Conservation (phyloP, 2,888 invertebrate genomes). For the Limnephilus marmoratus region DNA sequence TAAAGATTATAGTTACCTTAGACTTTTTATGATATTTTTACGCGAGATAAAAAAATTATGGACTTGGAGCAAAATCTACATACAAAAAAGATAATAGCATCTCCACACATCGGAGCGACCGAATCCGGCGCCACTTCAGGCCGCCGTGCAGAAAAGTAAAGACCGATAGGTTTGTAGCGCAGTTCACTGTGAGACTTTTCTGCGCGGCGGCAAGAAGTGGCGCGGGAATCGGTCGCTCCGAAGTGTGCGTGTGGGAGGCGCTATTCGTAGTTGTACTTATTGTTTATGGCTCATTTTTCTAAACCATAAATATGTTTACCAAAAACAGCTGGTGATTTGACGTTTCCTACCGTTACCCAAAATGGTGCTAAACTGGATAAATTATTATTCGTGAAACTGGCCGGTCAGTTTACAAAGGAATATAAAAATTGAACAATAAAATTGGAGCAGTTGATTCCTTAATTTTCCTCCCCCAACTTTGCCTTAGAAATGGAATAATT, state of each 20-base stretch:
- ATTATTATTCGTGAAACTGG: constrained; percentile 8
- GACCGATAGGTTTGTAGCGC: no score
- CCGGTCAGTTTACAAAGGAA: background rate
- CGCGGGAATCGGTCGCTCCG: no score
- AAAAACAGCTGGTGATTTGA: constrained; percentile 61
- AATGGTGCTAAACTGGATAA: constrained; percentile 30
- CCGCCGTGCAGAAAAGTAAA: no score
- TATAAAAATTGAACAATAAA: background rate
- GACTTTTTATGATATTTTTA: no score
- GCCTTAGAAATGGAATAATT: background rate
- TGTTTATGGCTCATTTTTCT: background rate
- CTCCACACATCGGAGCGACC: no score
- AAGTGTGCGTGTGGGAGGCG: no score
- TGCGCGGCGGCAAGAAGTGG: no score
- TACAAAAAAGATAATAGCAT: background rate
- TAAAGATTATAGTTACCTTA: no score
- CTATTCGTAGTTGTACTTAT: background rate
- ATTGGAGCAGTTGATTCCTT: background rate
- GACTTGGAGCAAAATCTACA: no score
- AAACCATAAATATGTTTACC: constrained; percentile 50
- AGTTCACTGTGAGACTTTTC: no score
- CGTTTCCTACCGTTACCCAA: constrained; percentile 53
- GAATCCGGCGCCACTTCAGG: no score
- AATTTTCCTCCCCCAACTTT: background rate
- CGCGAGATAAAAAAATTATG: no score